Percentiles rank a stretch among this genome's conserved stretches.
These are phyloP conservation scores for Chiloscyllium plagiosum DNA, from an alignment of 2,113 vertebrate genomes.

Conservation along the genomic window DNA sequence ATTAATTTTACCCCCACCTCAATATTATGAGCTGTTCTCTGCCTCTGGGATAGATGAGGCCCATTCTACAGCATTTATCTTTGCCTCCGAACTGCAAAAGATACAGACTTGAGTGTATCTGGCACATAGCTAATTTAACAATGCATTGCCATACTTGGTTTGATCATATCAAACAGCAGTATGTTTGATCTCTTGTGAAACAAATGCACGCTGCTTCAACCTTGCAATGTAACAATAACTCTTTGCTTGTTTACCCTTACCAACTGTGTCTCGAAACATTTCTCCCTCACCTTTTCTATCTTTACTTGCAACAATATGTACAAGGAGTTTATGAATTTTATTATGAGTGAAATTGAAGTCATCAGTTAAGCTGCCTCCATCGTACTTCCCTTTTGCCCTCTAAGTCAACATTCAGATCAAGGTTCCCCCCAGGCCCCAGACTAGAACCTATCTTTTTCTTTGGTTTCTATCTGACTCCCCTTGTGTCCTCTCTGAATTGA, in stretches of 20 bases:
- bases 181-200: background rate
- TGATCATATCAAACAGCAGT: background rate
- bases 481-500: background rate
- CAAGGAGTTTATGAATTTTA: background rate
- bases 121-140: too few relatives aligned
- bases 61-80: background rate
- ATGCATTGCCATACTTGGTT: background rate
- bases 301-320: background rate
- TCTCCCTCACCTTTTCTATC: background rate
- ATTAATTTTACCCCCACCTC: background rate
- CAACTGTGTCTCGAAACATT: background rate
- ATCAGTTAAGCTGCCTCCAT: background rate
- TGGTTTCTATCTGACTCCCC: background rate
- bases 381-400: background rate
- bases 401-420: background rate
- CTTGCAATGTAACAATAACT: background rate
- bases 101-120: background rate
- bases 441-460: background rate
- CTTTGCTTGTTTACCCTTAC: background rate
- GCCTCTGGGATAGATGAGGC: background rate
- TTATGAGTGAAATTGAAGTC: background rate
- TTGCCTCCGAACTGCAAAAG: background rate
- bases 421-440: background rate
- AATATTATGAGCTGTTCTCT: background rate
- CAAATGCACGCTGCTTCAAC: background rate